Percentiles rank a stretch among this genome's conserved stretches.
Conservation (phyloP, 2,797 vertebrate genomes). For the Poecilia velifera region DNA sequence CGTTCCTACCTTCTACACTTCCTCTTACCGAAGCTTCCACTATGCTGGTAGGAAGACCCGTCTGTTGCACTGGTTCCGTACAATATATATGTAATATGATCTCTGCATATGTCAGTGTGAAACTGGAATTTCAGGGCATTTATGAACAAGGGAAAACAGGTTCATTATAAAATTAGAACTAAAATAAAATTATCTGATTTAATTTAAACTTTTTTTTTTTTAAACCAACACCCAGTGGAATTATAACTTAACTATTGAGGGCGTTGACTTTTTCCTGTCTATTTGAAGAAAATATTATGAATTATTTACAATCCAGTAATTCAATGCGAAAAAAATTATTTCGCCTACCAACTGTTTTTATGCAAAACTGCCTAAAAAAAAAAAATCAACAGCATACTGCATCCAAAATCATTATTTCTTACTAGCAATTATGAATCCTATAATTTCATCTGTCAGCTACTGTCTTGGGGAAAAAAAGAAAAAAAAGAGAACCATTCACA, state of each 20-base stretch:
- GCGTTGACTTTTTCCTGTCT: background rate
- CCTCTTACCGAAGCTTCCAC: constrained; percentile 38
- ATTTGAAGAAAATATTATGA: background rate
- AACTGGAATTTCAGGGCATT: constrained; percentile 5
- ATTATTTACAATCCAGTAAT: background rate
- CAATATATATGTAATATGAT: background rate
- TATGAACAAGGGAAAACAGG: background rate
- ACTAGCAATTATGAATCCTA: background rate
- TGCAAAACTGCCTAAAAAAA: background rate
- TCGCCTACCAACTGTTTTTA: background rate
- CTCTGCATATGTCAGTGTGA: background rate
- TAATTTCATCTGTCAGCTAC: background rate
- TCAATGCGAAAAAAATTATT: background rate
- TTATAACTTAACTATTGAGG: background rate
- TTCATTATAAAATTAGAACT: constrained; percentile 5
- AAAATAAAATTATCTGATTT: constrained; percentile 9
- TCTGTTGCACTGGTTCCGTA: constrained; percentile 49
- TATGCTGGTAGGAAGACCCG: constrained; percentile 38
- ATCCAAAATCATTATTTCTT: background rate
- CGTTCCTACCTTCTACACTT: constrained; percentile 41
- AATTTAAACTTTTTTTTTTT: constrained; percentile 28
- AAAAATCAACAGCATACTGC: background rate
- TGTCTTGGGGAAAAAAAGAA: background rate
- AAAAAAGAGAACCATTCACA: background rate
- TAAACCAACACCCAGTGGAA: background rate